These are phyloP conservation scores for Sinodicranocentrus sp. DNA, from an alignment of 2,888 invertebrate species.

Conservation along the genomic window DNA sequence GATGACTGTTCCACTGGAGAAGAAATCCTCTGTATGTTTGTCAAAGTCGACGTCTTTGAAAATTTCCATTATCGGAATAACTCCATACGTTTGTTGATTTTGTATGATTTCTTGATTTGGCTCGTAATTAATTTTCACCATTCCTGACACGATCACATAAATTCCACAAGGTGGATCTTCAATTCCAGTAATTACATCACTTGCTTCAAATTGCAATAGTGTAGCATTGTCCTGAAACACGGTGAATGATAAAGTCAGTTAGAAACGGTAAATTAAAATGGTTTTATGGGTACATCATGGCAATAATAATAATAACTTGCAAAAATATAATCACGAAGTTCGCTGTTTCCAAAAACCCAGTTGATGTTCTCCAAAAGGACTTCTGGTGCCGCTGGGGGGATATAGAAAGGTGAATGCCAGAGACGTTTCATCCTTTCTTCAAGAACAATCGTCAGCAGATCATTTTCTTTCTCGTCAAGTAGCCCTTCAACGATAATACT, in stretches of 20 bases:
- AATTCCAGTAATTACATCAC: conserved; percentile 77
- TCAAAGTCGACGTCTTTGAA: conserved; percentile 80
- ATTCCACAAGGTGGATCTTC: conserved; percentile 79
- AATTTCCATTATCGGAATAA: conserved; percentile 81
- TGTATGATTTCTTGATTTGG: conserved; percentile 78
- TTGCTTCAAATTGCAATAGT: conserved; percentile 77
- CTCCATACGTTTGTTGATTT: conserved; percentile 80
- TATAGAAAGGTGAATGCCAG: conserved; percentile 75
- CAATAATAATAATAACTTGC: conserved; percentile 26
- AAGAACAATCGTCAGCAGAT: conserved; percentile 80
- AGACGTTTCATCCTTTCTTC: conserved; percentile 81
- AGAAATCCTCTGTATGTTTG: conserved; percentile 81
- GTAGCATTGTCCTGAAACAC: conserved; percentile 76
- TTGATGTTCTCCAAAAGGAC: conserved; percentile 77
- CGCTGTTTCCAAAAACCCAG: conserved; percentile 64
- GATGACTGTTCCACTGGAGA: conserved; percentile 83
- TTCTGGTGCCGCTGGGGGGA: conserved; percentile 76
- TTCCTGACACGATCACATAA: conserved; percentile 79
- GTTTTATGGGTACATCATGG: too few relatives aligned
- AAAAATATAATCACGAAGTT: conserved; percentile 48
- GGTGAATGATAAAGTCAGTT: conserved; percentile 1
- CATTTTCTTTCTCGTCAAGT: conserved; percentile 82
- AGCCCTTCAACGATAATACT: conserved; percentile 79
- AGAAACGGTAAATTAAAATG: conserved; percentile 1
- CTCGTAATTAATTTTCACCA: conserved; percentile 78